These are phyloP conservation scores for Ichneumoninae sp. DNA, from an alignment of 2,888 invertebrate genomes.

Conservation along the genomic window DNA sequence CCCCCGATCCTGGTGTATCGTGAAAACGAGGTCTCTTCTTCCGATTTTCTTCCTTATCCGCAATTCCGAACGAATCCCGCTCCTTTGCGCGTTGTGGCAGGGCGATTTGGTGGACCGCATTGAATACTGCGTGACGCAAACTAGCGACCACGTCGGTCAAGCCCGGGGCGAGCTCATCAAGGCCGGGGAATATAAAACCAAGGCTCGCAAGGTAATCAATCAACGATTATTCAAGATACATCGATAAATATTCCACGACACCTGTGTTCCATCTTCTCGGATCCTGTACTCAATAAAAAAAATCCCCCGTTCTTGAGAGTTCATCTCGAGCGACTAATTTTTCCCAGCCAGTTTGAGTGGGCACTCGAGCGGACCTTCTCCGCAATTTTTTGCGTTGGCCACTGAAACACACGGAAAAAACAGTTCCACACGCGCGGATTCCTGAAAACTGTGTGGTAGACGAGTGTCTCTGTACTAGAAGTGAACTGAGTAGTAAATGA, in stretches of 20 bases:
- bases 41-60: conserved; percentile 3
- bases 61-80: conserved; percentile 73
- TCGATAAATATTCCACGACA: conserved; percentile 26
- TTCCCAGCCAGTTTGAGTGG: background rate
- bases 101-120: conserved; percentile 97
- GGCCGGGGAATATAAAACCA: conserved; percentile 93
- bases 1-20: conserved; percentile 7
- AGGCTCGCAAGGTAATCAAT: conserved; percentile 93
- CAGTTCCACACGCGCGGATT: conserved; percentile 30
- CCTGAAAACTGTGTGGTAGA: conserved; percentile 46
- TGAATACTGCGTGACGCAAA: conserved; percentile 96
- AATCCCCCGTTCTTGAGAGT: conserved; percentile 20
- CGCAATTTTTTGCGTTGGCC: background rate
- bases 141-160: conserved; percentile 92
- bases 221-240: conserved; percentile 66
- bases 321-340: conserved; percentile 13
- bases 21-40: conserved; percentile 30
- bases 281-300: conserved; percentile 17
- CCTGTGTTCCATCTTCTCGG: conserved; percentile 22
- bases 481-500: conserved; percentile 34
- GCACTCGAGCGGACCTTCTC: background rate
- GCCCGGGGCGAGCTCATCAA: conserved; percentile 92
- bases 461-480: conserved; percentile 43
- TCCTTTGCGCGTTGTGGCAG: conserved; percentile 85
- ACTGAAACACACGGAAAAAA: background rate